Evolutionary conservation across 2,888 invertebrate genomes (phyloP).

Genomic region (Agonopterix arenella): DNA sequence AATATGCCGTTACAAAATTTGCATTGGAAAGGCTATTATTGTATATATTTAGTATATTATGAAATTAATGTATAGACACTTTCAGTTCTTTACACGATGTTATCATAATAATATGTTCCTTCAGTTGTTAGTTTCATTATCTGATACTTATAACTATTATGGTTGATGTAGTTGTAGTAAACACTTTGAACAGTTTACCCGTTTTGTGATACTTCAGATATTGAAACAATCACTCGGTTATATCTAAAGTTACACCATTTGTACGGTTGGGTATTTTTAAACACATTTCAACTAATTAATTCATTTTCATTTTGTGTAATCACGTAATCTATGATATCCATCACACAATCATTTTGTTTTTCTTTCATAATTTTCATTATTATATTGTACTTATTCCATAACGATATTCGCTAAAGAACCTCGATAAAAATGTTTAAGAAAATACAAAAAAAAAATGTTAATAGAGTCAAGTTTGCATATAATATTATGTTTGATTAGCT

Average conservation of each 20-base stretch:
- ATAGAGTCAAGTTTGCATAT: constrained; percentile 61
- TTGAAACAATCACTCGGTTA: constrained; percentile 24
- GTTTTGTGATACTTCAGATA: background rate
- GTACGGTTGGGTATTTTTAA: constrained; percentile 63
- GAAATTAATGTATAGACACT: constrained; percentile 58
- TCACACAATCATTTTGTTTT: constrained; percentile 41
- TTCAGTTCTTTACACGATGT: constrained; percentile 47
- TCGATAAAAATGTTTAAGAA: constrained; percentile 49
- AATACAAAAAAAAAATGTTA: constrained; percentile 53
- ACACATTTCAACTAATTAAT: constrained; percentile 48
- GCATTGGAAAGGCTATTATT: constrained; percentile 54
- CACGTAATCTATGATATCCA: constrained; percentile 39
- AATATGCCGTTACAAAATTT: constrained; percentile 49
- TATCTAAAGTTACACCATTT: constrained; percentile 39
- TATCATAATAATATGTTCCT: constrained; percentile 38
- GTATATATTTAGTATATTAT: constrained; percentile 67
- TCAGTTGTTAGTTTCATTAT: constrained; percentile 32
- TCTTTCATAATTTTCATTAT: constrained; percentile 59
- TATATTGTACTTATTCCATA: constrained; percentile 74
- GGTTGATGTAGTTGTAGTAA: too few relatives aligned
- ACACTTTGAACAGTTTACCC: background rate
- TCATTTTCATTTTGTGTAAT: constrained; percentile 43
- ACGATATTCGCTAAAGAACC: constrained; percentile 61
- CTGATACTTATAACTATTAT: constrained; percentile 20
- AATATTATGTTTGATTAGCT: constrained; percentile 69